Conservation (phyloP, 2,888 invertebrate genomes). For the Chelonus formosanus region DNA sequence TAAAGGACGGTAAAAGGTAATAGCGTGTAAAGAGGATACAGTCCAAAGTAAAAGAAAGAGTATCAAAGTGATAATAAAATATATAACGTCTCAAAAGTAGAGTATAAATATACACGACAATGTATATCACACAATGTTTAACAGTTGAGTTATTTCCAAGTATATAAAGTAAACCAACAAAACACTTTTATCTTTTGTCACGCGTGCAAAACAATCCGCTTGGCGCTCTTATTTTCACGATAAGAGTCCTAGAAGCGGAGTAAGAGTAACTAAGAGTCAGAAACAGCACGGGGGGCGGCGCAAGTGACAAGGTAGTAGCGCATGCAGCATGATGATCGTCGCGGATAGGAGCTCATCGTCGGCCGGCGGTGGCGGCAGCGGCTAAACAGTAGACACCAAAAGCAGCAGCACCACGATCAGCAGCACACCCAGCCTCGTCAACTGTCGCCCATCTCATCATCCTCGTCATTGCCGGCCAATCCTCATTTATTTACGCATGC, state of each 20-base stretch:
- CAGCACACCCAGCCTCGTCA: constrained; percentile 20
- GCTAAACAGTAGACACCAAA: not conserved
- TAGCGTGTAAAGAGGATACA: too few species aligned
- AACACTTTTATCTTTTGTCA: constrained; percentile 28
- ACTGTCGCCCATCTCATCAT: constrained; percentile 28
- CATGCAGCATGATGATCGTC: constrained; percentile 22
- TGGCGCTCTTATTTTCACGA: constrained; percentile 23
- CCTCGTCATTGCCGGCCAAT: constrained; percentile 20
- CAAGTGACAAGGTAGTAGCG: constrained; percentile 19
- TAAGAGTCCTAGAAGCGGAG: constrained; percentile 13
- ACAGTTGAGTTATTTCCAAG: constrained; percentile 11
- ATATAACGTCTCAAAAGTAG: too few species aligned
- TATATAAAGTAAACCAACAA: constrained; percentile 14
- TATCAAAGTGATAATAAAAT: too few species aligned
- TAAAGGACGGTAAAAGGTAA: not conserved
- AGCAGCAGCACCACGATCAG: constrained; percentile 1
- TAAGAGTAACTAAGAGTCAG: not conserved
- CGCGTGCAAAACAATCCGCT: constrained; percentile 27
- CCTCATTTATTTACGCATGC: constrained; percentile 17
- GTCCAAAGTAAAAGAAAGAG: too few species aligned
- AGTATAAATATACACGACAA: not conserved
- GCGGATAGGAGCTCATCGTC: constrained; percentile 16
- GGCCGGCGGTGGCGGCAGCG: not conserved
- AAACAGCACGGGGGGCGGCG: not conserved
- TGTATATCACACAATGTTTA: constrained; percentile 3